Evolutionary conservation across 1,140 invertebrate genomes (phyloP).

Genomic region (Formica exsecta): DNA sequence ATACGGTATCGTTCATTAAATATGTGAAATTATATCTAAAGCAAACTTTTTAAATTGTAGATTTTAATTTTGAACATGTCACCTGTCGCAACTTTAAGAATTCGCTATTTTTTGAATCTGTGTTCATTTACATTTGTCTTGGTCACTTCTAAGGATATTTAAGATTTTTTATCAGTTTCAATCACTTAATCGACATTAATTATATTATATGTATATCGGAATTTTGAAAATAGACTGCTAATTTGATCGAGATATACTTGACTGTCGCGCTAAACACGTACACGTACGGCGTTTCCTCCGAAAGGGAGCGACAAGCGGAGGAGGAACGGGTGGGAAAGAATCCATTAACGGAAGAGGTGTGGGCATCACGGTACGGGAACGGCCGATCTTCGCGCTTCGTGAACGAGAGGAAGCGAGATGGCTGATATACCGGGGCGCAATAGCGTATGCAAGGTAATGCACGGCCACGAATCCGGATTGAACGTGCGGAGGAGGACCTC

Average conservation of each 20-base stretch:
- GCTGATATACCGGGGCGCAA: slow-evolving; percentile 68
- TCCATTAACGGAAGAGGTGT: slow-evolving; percentile 61
- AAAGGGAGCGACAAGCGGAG: slow-evolving; percentile 9
- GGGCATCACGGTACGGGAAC: slow-evolving; percentile 17
- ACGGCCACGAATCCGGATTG: slow-evolving; percentile 76
- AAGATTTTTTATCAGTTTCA: no score
- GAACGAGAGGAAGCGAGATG: slow-evolving; percentile 60
- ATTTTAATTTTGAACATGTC: background rate
- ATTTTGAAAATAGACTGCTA: background rate
- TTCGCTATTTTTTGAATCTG: no score
- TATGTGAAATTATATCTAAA: background rate
- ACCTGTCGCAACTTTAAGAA: no score
- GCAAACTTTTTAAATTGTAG: background rate
- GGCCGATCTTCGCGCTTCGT: slow-evolving; percentile 26
- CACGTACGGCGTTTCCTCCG: background rate
- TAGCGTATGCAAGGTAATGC: slow-evolving; percentile 76
- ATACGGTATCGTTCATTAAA: background rate
- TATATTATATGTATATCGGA: no score
- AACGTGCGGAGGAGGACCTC: slow-evolving; percentile 56
- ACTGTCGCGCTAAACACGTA: slow-evolving; percentile 6
- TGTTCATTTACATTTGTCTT: background rate
- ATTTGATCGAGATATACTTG: background rate
- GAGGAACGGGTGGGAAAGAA: slow-evolving; percentile 46
- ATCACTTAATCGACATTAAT: no score
- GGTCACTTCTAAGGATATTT: background rate